These are phyloP conservation scores for Geophilus truncorum DNA, from an alignment of 2,888 invertebrate species.

Conservation along the genomic window DNA sequence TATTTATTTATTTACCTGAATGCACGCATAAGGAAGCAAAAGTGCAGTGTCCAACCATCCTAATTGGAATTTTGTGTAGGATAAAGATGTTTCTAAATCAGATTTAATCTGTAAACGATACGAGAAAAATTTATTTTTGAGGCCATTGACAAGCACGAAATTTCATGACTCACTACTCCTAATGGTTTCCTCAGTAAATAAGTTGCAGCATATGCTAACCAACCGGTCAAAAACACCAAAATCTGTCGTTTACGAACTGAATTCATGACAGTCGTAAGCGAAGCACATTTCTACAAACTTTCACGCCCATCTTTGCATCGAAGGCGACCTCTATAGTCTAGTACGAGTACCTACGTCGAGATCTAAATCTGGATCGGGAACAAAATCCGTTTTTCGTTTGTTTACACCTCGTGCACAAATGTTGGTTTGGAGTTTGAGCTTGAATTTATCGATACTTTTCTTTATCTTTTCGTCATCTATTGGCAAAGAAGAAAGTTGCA, in stretches of 20 bases:
- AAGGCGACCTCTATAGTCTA: too few relatives aligned
- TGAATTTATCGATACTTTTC: background rate
- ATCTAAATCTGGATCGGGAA: too few relatives aligned
- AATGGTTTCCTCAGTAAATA: slow-evolving; percentile 27
- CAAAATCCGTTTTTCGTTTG: background rate
- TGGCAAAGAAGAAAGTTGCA: background rate
- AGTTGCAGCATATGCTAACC: slow-evolving; percentile 10
- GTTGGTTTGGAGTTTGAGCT: background rate
- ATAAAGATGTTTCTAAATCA: slow-evolving; percentile 48
- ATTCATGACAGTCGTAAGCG: too few relatives aligned
- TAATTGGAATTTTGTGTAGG: slow-evolving; percentile 47
- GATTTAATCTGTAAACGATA: slow-evolving; percentile 47
- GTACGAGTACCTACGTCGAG: too few relatives aligned
- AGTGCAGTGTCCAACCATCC: slow-evolving; percentile 52
- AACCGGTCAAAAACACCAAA: background rate
- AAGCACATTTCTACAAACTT: too few relatives aligned
- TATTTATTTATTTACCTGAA: slow-evolving; percentile 44
- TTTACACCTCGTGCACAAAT: background rate
- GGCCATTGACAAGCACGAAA: background rate
- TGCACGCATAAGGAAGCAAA: slow-evolving; percentile 51
- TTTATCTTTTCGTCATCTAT: background rate
- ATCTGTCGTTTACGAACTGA: background rate
- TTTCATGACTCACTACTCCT: background rate
- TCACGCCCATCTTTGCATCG: too few relatives aligned
- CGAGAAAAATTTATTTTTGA: background rate